Evolutionary conservation across 1,140 invertebrate genomes (phyloP), one percentile per base, ranked within the genome.

Genomic region (Aricia agestis): DNA sequence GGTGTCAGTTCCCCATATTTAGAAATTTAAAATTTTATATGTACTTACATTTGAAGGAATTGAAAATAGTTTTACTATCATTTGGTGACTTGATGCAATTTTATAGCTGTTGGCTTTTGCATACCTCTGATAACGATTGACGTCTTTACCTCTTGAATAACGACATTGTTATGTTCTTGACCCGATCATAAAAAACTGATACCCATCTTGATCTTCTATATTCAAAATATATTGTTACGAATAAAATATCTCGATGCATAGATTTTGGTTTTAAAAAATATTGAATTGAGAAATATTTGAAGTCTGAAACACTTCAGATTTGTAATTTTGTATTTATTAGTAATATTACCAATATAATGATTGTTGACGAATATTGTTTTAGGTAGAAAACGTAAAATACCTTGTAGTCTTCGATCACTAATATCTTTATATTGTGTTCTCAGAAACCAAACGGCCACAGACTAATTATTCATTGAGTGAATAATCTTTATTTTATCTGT

Each of bases 401-500:
- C 36, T 13, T 13, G 45, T 52, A 52, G 13, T 52, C 1, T n/a
- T n/a, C n/a, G n/a, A n/a, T n/a, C n/a, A n/a, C n/a, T n/a, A n/a
- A n/a, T n/a, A n/a, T n/a, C n/a, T n/a, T n/a, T n/a, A n/a, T n/a
- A n/a, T n/a, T 52, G 13, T 52, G 11, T 52, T 52, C 45, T 52
- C 45, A 9, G 59, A 63, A 63, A 25, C 11, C 59, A 11, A 6
- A 25, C 59, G 59, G 10, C 18, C 18, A 6, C 58, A 11, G 59
- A 63, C 59, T 63, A 19, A 19, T 52, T 52, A 45, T 36, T 67
- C 71, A 74, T 45, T 25, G 42, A 41, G 70, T 59, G 36, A 63
- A 74, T 72, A 73, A 76, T 75, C 70, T 70, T 70, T 69, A 72
- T 73, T 76, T 61, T 73, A 76, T 71, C 72, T 71, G 52, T 67